Conservation (phyloP, 2,888 invertebrate genomes). For the Pristionchus maxplancki region DNA sequence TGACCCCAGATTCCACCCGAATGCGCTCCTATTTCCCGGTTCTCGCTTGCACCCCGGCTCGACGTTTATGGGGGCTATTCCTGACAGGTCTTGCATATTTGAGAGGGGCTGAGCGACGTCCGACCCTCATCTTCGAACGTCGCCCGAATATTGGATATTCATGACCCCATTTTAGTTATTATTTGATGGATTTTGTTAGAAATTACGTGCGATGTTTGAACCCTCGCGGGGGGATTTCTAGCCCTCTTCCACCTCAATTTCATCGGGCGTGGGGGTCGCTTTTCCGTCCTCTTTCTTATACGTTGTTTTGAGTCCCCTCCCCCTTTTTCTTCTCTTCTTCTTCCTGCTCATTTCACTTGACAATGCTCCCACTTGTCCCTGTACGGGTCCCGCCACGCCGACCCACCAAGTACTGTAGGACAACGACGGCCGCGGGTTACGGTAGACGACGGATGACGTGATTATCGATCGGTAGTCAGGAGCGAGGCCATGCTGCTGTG, state of each 20-base stretch:
- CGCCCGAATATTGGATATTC: neutral
- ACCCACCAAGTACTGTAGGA: neutral
- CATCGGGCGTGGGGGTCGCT: neutral
- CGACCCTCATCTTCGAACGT: neutral
- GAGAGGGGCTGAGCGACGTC: neutral
- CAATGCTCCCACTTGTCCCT: neutral
- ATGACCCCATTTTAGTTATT: neutral
- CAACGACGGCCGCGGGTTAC: conserved; percentile 26
- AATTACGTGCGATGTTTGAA: neutral
- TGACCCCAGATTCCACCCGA: neutral
- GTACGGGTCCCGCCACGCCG: neutral
- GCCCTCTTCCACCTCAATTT: neutral
- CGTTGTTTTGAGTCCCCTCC: conserved; percentile 25
- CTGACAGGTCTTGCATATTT: neutral
- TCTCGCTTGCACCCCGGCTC: neutral
- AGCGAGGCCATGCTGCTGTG: conserved; percentile 17
- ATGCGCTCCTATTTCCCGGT: neutral
- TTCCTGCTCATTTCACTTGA: neutral
- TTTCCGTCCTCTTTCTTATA: neutral
- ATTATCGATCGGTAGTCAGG: neutral
- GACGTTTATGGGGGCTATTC: neutral
- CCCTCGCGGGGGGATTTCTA: neutral
- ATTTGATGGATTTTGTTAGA: neutral
- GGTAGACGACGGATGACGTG: conserved; percentile 30
- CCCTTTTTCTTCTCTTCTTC: neutral